Evolutionary conservation across 2,113 vertebrate species (phyloP), one percentile per base, ranked within the genome.

Genomic region (Lepus americanus): DNA sequence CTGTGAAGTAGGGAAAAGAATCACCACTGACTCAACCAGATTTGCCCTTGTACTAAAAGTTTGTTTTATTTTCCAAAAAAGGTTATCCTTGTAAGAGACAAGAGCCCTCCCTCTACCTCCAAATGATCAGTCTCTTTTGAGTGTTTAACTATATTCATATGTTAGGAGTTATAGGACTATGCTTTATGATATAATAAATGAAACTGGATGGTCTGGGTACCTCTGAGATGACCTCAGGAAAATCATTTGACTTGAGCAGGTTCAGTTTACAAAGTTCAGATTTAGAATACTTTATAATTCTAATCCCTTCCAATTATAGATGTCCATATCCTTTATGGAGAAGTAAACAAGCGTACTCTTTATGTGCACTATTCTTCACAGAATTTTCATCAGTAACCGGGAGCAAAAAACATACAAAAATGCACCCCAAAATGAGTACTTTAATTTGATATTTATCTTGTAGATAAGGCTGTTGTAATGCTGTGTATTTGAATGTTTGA

Each of bases 1-100:
- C 1, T 74, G 4, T 86, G 10, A 83, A 31, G 59, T 33, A 44
- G 4, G 9, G 3, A 73, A 49, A 73, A 49, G 29, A 80, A 69
- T 90, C 20, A 49, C 11, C 20, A 64, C 61, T 78, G 31, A 39
- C 27, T 83, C 29, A 88, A 74, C n/a, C 12, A 86, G 13, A 83
- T 88, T 87, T 87, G 53, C 9, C 64, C 78, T 93, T 96, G 51
- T n/a, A 0, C 9, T 90, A 36, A 86, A 44, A 94, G 67, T 86
- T 78, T 90, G 16, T 80, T 91, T 87, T 87, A 7, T 76, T 96
- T 90, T 92, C 51, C 33, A 90, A 9, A n/a, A 44, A 94, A 83
- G 36, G 31, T 80, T 29, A 90, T 19, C 29, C 0, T 55, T 53
- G n/a, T 85, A 27, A 78, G 1, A 64, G 16, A 87, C 53, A 69